Base-by-base conservation (phyloP, 2,797 vertebrate genomes). In the Margarornis squamiger region DNA sequence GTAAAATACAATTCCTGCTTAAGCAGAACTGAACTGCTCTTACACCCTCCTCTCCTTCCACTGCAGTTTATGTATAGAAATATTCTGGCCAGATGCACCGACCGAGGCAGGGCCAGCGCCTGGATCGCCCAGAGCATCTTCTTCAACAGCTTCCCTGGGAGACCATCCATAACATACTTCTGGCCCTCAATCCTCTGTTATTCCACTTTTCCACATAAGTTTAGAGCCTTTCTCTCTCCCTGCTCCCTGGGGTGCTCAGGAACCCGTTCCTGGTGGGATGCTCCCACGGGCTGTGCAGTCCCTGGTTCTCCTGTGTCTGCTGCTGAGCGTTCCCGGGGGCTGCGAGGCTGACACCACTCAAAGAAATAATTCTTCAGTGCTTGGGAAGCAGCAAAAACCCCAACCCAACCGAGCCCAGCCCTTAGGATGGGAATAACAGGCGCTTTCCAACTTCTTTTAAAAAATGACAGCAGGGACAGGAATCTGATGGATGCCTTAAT, bases 231-330 rank as follows among this genome's bases (percentile, higher is more conserved):
- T n/a, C 18, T 34, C 45, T 36, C 32, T 22, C 23, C 48, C 5
- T 3, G 2, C 7, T 30, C 32, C 30, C 81, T 9, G 62, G 11
- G 4, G 51, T 2, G 59, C 71, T 26, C 38, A 14, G 46, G 78
- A 76, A 0, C 13, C 38, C 4, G 0, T 7, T 72, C 45, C 41
- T 1, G 3, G 6, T 2, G 24, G 1, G 45, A 4, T n/a, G 52
- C 7, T 57, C 72, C 72, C 71, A 18, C 29, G 29, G 24, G 71
- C 86, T 45, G 70, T 9, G 3, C 38, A 8, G 3, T 7, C 81
- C 29, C 12, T 9, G 79, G 8, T 32, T 59, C 92, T 65, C 48
- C 81, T 29, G 68, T 41, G 15, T 72, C 83, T 79, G 65, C 65
- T 26, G 38, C 23, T 16, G n/a, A 6, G 1, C 2, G 6, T 10